A percentile compares a stretch with the other conserved stretches of the same genome.
Evolutionary conservation across 2,888 invertebrate genomes (phyloP).

Genomic region (Bombylius discolor): DNA sequence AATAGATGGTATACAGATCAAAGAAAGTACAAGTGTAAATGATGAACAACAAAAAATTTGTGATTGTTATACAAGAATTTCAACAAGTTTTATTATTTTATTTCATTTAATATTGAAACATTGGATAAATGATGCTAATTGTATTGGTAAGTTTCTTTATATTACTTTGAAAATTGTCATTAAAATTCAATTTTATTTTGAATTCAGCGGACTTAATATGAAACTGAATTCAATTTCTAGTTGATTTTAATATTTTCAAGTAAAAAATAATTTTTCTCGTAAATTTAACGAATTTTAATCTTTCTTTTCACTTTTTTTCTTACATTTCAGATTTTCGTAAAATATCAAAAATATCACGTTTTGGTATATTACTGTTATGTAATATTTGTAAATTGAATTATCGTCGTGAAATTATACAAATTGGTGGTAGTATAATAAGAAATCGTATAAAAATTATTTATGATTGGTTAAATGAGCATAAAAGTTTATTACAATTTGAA

Average conservation of each 20-base stretch:
- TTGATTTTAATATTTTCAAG: background rate
- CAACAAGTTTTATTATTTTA: slow-evolving; percentile 10
- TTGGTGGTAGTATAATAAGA: slow-evolving; percentile 11
- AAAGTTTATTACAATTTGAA: slow-evolving; percentile 9
- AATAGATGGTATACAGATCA: background rate
- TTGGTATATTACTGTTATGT: slow-evolving; percentile 6
- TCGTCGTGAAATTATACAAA: slow-evolving; percentile 7
- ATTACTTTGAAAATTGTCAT: background rate
- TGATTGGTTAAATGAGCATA: slow-evolving; percentile 11
- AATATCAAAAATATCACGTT: slow-evolving; percentile 7
- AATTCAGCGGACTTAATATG: too few relatives aligned
- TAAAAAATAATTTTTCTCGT: background rate
- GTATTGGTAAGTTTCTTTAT: slow-evolving; percentile 8
- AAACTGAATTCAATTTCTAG: too few relatives aligned
- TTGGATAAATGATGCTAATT: slow-evolving; percentile 11
- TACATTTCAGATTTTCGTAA: slow-evolving; percentile 5
- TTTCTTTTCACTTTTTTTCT: background rate
- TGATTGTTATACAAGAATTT: slow-evolving; percentile 12
- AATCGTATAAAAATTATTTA: slow-evolving; percentile 11
- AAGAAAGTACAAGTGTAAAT: background rate
- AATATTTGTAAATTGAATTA: slow-evolving; percentile 10
- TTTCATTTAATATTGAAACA: slow-evolving; percentile 11
- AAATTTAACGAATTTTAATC: background rate
- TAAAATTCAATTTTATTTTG: too few relatives aligned
- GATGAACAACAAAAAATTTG: background rate